phyloP scores from a whole-genome alignment of 2,888 invertebrate species.

The Tenthredo notha region DNA sequence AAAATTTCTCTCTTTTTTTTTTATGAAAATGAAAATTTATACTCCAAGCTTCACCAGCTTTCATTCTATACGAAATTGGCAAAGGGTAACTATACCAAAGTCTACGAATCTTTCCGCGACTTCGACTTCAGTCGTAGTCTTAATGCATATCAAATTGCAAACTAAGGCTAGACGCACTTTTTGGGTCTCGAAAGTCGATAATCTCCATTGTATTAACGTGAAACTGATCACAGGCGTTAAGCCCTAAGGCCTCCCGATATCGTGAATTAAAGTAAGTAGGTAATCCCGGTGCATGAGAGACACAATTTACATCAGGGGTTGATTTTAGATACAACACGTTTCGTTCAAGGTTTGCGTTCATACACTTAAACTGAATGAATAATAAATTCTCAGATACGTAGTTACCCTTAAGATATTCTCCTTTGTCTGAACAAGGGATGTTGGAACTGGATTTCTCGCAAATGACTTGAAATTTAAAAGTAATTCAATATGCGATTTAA shows the following conservation, averaged over 20 bases:
- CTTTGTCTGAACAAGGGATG: neutral
- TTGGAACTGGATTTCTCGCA: neutral
- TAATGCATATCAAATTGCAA: slow-evolving; percentile 21
- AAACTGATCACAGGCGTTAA: neutral
- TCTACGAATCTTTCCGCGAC: neutral
- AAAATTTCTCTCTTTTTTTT: neutral
- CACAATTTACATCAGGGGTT: neutral
- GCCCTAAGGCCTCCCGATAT: neutral
- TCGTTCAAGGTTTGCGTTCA: slow-evolving; percentile 1
- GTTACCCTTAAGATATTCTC: neutral
- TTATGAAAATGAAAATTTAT: neutral
- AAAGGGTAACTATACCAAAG: neutral
- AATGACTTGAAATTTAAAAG: neutral
- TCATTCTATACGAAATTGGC: neutral
- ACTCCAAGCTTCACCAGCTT: neutral
- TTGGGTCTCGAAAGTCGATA: slow-evolving; percentile 23
- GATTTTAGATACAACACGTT: slow-evolving; percentile 46
- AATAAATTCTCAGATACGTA: slow-evolving; percentile 22
- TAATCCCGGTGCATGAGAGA: neutral
- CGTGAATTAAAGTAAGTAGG: slow-evolving; percentile 17
- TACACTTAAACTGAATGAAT: slow-evolving; percentile 26
- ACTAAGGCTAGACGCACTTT: slow-evolving; percentile 40
- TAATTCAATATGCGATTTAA: neutral
- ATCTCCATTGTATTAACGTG: slow-evolving; percentile 6
- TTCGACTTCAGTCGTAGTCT: neutral